Base-by-base conservation (phyloP, 2,888 invertebrate genomes). In the Heliconius ethilla region DNA sequence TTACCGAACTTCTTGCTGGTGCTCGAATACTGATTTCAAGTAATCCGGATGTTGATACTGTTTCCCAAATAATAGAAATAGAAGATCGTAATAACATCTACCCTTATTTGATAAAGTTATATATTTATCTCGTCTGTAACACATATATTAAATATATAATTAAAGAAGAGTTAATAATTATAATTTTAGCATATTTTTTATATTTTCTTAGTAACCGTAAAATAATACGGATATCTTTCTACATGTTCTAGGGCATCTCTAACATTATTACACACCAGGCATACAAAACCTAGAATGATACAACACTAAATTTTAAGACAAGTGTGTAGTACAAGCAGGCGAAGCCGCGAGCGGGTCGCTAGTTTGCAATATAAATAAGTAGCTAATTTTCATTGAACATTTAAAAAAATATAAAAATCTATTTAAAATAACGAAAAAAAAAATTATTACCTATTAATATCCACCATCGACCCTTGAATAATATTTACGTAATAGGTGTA, bases 401-500 rank as follows among this genome's bases (percentile, higher is more conserved):
- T 29, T 40, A 18, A 25, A 25, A 9, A 40, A 45, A 66, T 5
- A 15, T n/a, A 45, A 9, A 45, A 9, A 13, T 65, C 18, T 29
- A 13, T 7, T n/a, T 67, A 67, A 67, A 33, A 67, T 67, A 37
- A 40, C 40, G 11, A n/a, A 11, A 3, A 10, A 37, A 11, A 4
- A 33, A 66, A 18, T 59, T 79, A 86, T 85, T 82, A 96, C 96
- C 94, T 95, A 83, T 96, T 88, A 55, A 96, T 95, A 70, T 89
- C 91, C 1, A 92, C 89, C 88, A 96, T 90, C 9, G 90, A 92
- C 37, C 96, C 96, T 27, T 93, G 91, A 0, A 97, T 93, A 0
- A 96, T 90, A 85, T 96, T 96, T 0, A 96, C 94, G 89, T 96
- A 96, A 59, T 96, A 95, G n/a, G 95, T 94, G 51, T 96, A 92